Base-by-base conservation (phyloP, 2,888 invertebrate species). In the Polydrusus pterygomalis region DNA sequence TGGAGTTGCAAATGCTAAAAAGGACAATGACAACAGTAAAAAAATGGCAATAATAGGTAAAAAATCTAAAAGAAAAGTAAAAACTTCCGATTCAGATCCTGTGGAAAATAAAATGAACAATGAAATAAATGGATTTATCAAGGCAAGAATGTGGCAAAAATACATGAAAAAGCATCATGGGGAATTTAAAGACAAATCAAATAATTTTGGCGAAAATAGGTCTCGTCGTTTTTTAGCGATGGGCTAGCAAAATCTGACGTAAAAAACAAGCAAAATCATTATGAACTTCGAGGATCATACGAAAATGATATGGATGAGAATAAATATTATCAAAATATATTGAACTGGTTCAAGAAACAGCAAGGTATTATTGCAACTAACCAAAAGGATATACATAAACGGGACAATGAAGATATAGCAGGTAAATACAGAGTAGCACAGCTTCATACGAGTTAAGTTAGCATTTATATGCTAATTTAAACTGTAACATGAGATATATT, bases 161-260 rank as follows among this genome's bases (percentile, higher is more conserved):
- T 54, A 60, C 17, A 68, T 69, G 25, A 71, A 70, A 47, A 60
- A 11, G 17, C 20, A 17, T 15, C 25, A 8, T n/a, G n/a, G n/a
- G n/a, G 15, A 20, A 20, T 13, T n/a, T 13, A 63, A 51, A 54
- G 13, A 38, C 11, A 64, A 64, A 30, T 56, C 3, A 43, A 34
- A 54, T 25, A 62, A 70, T 64, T 51, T 34, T 9, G 70, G 40
- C 17, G 17, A 49, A 38, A 47, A 47, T 34, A 34, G 68, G 13
- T 40, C 63, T 34, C 15, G 34, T 62, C 75, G 64, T 77, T 77
- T 77, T 77, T 75, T 75, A 72, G 77, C 54, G 68, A 69, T 8
- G 17, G n/a, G 60, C 64, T 72, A 75, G 56, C 75, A 75, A 77
- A 77, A 77, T 77, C 71, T 56, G 5, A 54, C 40, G 75, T 77